A percentile compares a stretch with the other conserved stretches of the same genome.
Evolutionary conservation across 2,797 vertebrate genomes (phyloP).

Genomic region (Gallinago nigripennis): DNA sequence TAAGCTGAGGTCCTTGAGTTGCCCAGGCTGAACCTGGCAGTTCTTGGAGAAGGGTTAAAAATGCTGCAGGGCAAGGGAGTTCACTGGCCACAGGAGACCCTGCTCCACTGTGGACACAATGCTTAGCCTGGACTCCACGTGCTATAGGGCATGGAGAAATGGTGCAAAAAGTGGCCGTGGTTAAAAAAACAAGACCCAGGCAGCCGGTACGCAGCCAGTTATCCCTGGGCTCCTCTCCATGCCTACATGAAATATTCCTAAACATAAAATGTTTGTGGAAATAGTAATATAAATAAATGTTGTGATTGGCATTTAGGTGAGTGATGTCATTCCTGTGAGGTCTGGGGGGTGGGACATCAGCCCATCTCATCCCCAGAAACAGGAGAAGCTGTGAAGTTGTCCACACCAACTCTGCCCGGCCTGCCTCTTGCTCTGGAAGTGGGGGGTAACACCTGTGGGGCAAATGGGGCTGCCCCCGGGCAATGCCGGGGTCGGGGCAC

Average conservation of each 20-base stretch:
- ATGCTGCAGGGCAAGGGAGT: neutral
- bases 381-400: neutral
- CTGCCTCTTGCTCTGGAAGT: neutral
- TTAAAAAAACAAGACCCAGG: neutral
- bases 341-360: neutral
- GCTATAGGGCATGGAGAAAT: neutral
- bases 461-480: fast-evolving
- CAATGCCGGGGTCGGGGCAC: neutral
- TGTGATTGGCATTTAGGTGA: neutral
- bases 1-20: neutral
- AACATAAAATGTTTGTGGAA: neutral
- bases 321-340: neutral
- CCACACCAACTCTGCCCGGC: neutral
- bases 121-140: neutral
- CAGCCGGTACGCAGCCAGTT: fast-evolving
- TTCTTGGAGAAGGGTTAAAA: neutral
- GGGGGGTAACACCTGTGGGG: neutral
- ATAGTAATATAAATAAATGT: neutral
- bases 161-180: neutral
- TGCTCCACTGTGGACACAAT: fast-evolving
- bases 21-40: neutral
- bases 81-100: neutral
- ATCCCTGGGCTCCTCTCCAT: neutral
- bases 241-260: fast-evolving
- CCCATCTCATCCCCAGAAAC: neutral